Conservation (phyloP, 2,888 invertebrate species). For the Allolobophora icterica region DNA sequence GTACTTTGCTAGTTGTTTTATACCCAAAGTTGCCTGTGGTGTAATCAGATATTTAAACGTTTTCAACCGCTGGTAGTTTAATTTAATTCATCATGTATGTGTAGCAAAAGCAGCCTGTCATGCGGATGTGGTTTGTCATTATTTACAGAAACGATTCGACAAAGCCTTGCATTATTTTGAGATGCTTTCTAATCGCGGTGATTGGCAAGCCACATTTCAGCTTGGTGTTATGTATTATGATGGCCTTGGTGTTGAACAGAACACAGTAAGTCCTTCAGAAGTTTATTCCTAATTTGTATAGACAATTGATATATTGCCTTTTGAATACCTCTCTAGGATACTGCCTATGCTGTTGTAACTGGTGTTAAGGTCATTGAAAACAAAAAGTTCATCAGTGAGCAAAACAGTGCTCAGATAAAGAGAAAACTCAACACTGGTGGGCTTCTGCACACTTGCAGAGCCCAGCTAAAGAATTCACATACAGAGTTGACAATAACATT, state of each 20-base stretch:
- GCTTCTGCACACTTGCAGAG: too few species aligned
- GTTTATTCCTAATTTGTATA: background rate
- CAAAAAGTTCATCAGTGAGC: too few species aligned
- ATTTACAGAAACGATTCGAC: conserved; percentile 56
- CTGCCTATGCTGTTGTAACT: background rate
- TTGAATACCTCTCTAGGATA: background rate
- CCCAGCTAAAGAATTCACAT: too few species aligned
- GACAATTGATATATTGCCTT: background rate
- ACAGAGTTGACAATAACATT: too few species aligned
- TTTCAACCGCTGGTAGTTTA: background rate
- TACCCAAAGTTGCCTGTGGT: too few species aligned
- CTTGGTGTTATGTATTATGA: conserved; percentile 63
- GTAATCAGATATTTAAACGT: too few species aligned
- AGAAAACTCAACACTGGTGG: too few species aligned
- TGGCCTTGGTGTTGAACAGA: conserved; percentile 58
- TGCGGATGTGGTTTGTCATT: background rate
- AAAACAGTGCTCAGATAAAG: too few species aligned
- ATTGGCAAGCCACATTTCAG: conserved; percentile 62
- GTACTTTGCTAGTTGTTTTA: too few species aligned
- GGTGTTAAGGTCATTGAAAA: too few species aligned
- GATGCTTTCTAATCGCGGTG: conserved; percentile 55
- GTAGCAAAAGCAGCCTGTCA: background rate
- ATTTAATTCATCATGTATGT: background rate
- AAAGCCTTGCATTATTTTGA: conserved; percentile 62
- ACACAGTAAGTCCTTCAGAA: conserved; percentile 52